Evolutionary conservation across 2,113 vertebrate genomes (phyloP), one percentile per base, ranked within the genome.

Genomic region (Hippocampus mohnikei): DNA sequence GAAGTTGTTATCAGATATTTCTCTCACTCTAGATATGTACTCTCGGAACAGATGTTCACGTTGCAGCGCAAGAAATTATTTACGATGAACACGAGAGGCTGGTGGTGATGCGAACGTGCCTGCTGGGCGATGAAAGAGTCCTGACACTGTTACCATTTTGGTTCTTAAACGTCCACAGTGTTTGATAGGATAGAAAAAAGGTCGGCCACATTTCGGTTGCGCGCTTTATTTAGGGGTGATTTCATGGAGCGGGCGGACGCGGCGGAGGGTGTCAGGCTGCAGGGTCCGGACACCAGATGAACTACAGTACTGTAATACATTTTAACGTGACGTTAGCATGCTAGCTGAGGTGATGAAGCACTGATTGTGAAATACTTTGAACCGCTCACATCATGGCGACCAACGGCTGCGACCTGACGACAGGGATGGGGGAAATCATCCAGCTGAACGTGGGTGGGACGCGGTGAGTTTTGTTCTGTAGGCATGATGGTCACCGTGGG

Each of bases 361-460:
- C 66, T 11, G 63, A 60, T 29, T 33, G 27, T 33, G 58, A 60
- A 33, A 27, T 33, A 67, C 29, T 71, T 50, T 11, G 48, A 66
- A 64, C 52, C 6, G n/a, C 67, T 41, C 59, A 16, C 59, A 92
- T 89, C 84, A 96, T 96, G 94, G 95, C 95, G 42, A 91, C 93
- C 76, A 93, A 91, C 72, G 92, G 93, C 72, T 93, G 85, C 86
- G 79, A 75, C 74, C 60, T 91, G 20, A 83, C 89, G 64, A 87
- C 94, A 2, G 94, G 92, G 58, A 93, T 93, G 81, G 95, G 95
- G 60, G 96, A 98, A 84, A 98, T 98, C 80, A 94, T 97, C 80
- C 95, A 98, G 91, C 85, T 98, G 18, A 97, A 98, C 82, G 96
- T 98, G 74, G 96, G 96, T 21, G 96, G 96, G 48, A 96, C 95